These are phyloP conservation scores for Meta bourneti DNA, from an alignment of 2,888 invertebrate species.

Conservation along the genomic window DNA sequence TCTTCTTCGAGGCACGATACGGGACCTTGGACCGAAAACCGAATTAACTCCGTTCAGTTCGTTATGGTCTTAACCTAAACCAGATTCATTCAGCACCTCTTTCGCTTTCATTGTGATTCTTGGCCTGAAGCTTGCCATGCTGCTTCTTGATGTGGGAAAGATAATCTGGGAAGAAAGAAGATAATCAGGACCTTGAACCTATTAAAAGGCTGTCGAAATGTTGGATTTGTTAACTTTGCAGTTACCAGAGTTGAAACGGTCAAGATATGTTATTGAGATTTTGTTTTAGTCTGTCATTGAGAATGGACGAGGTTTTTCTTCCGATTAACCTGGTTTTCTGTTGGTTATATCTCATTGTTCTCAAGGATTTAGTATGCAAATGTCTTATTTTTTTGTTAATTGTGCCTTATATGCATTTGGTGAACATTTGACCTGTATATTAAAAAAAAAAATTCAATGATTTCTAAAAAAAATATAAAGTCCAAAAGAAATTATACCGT, in stretches of 20 bases:
- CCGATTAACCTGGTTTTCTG: slow-evolving; percentile 22
- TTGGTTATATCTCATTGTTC: slow-evolving; percentile 5
- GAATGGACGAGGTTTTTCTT: not conserved
- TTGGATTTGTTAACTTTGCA: not conserved
- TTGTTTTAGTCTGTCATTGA: slow-evolving; percentile 1
- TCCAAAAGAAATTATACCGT: too few relatives aligned
- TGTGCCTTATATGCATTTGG: too few relatives aligned
- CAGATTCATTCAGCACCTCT: not conserved
- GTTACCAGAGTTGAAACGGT: slow-evolving; percentile 4
- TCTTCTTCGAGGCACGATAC: slow-evolving; percentile 13
- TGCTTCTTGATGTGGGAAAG: not conserved
- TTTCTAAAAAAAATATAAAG: too few relatives aligned
- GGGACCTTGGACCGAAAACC: slow-evolving; percentile 66
- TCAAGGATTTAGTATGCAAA: not conserved
- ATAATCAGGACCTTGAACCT: slow-evolving; percentile 32
- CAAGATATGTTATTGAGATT: not conserved
- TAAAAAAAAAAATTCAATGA: too few relatives aligned
- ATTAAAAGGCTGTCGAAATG: slow-evolving; percentile 8
- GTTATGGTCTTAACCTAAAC: slow-evolving; percentile 22
- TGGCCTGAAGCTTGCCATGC: not conserved
- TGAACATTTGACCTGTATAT: too few relatives aligned
- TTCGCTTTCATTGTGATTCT: slow-evolving; percentile 5
- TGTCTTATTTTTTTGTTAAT: not conserved
- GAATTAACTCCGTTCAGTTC: slow-evolving; percentile 36
- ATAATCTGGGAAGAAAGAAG: slow-evolving; percentile 2